These are phyloP conservation scores for Seira musarum DNA, from an alignment of 2,888 invertebrate genomes.

Conservation along the genomic window DNA sequence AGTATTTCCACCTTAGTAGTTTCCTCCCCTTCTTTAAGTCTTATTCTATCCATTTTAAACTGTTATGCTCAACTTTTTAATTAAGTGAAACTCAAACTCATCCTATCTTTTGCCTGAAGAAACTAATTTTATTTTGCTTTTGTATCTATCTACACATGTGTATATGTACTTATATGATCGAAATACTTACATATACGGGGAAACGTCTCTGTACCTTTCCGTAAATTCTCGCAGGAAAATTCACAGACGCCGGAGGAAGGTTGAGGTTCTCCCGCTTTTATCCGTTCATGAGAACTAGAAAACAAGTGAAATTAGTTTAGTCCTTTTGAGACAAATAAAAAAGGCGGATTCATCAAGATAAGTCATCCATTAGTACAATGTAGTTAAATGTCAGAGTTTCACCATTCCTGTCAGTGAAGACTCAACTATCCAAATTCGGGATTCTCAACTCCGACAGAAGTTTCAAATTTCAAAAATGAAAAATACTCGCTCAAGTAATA, in stretches of 20 bases:
- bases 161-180: too few relatives aligned
- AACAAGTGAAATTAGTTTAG: background rate
- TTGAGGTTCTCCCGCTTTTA: background rate
- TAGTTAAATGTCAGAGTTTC: background rate
- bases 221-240: background rate
- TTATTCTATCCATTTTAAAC: background rate
- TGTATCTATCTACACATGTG: background rate
- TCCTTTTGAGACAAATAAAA: background rate
- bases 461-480: background rate
- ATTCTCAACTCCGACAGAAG: background rate
- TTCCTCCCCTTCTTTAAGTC: background rate
- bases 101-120: background rate
- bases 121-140: conserved; percentile 4
- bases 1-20: background rate
- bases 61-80: conserved; percentile 2
- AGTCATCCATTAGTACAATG: background rate
- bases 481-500: too few relatives aligned
- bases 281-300: background rate
- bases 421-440: background rate
- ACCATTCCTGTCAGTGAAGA: too few relatives aligned
- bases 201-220: background rate
- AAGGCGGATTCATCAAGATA: background rate
- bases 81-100: conserved; percentile 13
- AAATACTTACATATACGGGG: background rate
- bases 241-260: background rate